A percentile compares a stretch with the other conserved stretches of the same genome.
Evolutionary conservation across 2,888 invertebrate species (phyloP).

Genomic region (Iphiclides podalirius): DNA sequence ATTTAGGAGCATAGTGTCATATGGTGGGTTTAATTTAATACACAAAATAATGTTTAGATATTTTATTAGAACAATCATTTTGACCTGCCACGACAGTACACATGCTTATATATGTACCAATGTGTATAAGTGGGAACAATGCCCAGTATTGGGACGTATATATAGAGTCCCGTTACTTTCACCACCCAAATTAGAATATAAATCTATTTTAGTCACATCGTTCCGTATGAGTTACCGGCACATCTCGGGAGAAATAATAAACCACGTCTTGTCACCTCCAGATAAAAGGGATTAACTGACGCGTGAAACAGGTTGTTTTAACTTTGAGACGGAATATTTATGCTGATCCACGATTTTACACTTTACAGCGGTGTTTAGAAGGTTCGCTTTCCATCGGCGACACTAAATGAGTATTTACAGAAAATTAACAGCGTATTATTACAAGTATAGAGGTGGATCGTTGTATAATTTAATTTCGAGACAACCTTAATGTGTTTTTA

Average conservation of each 20-base stretch:
- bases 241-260: conserved; percentile 70
- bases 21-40: no score
- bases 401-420: conserved; percentile 38
- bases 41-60: no score
- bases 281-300: conserved; percentile 71
- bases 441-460: conserved; percentile 67
- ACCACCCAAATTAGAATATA: conserved; percentile 9
- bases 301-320: conserved; percentile 66
- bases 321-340: conserved; percentile 31
- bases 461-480: conserved; percentile 72
- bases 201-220: conserved; percentile 26
- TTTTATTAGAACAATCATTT: no score
- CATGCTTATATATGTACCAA: no score
- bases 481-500: conserved; percentile 60
- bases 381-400: conserved; percentile 27
- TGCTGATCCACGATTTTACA: conserved; percentile 4
- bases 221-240: conserved; percentile 48
- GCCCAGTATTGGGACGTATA: no score
- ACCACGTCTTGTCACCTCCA: conserved; percentile 69
- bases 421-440: conserved; percentile 69
- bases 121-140: no score
- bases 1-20: no score
- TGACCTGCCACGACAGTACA: no score
- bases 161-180: no score
- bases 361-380: conserved; percentile 25